Percentiles rank a stretch among this genome's conserved stretches.
phyloP scores from a whole-genome alignment of 2,113 vertebrate genomes.

The Micromys minutus region DNA sequence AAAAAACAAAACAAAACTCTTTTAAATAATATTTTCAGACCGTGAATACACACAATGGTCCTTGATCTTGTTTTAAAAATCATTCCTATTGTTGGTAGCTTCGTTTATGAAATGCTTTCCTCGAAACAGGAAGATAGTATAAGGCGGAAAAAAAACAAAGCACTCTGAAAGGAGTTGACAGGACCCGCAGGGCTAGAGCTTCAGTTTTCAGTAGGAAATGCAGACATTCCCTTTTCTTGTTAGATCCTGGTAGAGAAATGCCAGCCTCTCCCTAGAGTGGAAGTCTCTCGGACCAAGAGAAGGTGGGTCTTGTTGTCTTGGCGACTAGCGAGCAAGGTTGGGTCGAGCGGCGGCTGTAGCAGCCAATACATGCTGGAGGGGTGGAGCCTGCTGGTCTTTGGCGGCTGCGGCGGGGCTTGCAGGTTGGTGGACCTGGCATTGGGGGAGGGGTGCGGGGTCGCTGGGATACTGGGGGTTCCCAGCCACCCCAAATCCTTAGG shows the following conservation, averaged over 20 bases:
- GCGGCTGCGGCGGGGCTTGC: not conserved
- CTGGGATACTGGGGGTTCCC: not conserved
- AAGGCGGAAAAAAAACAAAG: not conserved
- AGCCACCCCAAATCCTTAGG: not conserved
- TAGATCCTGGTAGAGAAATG: conserved; percentile 42
- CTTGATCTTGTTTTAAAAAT: not conserved
- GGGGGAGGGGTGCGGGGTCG: conserved; percentile 19
- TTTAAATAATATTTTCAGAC: not conserved
- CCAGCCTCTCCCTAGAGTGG: conserved; percentile 41
- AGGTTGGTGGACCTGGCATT: conserved; percentile 45
- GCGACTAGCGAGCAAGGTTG: not conserved
- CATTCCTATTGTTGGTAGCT: not conserved
- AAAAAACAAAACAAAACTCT: not conserved
- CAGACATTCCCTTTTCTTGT: conserved; percentile 54
- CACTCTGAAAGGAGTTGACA: not conserved
- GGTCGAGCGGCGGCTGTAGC: not conserved
- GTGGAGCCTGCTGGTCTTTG: not conserved
- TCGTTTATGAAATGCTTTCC: not conserved
- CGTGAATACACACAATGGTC: not conserved
- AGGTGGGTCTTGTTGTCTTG: conserved; percentile 72
- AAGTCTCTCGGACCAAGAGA: not conserved
- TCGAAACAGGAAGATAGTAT: not conserved
- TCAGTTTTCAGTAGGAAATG: not conserved
- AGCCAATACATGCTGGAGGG: conserved; percentile 50
- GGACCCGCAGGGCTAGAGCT: not conserved